Evolutionary conservation across 1,140 invertebrate species (phyloP).

Genomic region (Nephotettix cincticeps): DNA sequence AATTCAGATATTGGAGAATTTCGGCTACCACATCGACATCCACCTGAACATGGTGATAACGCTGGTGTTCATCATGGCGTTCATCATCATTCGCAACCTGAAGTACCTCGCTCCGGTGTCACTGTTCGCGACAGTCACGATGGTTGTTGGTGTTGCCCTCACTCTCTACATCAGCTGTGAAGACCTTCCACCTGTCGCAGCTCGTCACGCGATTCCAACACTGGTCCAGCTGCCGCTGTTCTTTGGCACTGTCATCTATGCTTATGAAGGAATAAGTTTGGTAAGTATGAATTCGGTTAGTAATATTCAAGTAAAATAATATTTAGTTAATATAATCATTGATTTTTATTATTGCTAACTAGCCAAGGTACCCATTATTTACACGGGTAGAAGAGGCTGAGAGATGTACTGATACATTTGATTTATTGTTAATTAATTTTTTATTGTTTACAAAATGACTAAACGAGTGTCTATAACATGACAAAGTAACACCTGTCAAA

Average conservation of each 20-base stretch:
- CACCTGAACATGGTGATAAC: constrained; percentile 71
- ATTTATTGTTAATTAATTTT: too few species aligned
- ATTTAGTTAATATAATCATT: too few species aligned
- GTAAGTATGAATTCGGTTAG: too few species aligned
- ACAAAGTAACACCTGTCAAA: too few species aligned
- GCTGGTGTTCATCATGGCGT: constrained; percentile 66
- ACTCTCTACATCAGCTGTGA: constrained; percentile 69
- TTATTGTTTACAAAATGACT: too few species aligned
- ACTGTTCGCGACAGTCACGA: constrained; percentile 77
- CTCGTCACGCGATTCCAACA: constrained; percentile 44
- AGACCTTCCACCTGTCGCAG: constrained; percentile 33
- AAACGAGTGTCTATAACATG: not conserved
- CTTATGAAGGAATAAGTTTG: constrained; percentile 86
- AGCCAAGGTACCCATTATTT: too few species aligned
- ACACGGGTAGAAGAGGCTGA: too few species aligned
- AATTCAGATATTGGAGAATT: constrained; percentile 67
- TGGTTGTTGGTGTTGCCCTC: constrained; percentile 70
- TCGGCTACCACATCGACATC: constrained; percentile 57
- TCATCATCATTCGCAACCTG: constrained; percentile 79
- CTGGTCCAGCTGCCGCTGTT: constrained; percentile 68
- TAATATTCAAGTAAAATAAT: too few species aligned
- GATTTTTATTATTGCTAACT: too few species aligned
- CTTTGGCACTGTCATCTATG: constrained; percentile 87
- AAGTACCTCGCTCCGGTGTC: constrained; percentile 85
- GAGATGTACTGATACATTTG: too few species aligned